Conservation (phyloP, 2,888 invertebrate genomes). For the Zygothrica quintamaculata region DNA sequence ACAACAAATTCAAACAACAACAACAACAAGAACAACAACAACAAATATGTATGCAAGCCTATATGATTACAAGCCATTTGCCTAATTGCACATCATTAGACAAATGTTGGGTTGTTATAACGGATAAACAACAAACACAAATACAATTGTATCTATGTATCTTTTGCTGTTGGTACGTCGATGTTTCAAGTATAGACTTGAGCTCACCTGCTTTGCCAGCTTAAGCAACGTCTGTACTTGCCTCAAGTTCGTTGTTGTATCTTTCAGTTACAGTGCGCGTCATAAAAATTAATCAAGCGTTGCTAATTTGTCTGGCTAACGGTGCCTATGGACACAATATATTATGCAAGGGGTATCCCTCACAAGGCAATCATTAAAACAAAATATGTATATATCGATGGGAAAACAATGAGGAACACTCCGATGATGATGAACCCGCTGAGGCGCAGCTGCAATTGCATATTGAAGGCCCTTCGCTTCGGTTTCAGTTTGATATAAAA, state of each 20-base stretch:
- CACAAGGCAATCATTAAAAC: conserved; percentile 43
- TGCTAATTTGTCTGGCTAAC: conserved; percentile 72
- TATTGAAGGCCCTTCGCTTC: conserved; percentile 24
- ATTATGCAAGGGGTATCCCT: conserved; percentile 1
- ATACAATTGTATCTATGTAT: conserved; percentile 16
- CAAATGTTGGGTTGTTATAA: conserved; percentile 35
- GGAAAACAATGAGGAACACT: conserved; percentile 39
- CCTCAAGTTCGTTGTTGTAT: conserved; percentile 40
- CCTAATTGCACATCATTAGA: conserved; percentile 57
- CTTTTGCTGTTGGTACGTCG: conserved; percentile 6
- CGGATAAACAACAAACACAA: conserved; percentile 16
- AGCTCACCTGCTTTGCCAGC: conserved; percentile 24
- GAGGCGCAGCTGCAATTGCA: conserved; percentile 56
- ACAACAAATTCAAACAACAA: conserved; percentile 12
- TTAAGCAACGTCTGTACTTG: conserved; percentile 2
- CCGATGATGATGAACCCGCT: conserved; percentile 34
- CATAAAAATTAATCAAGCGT: conserved; percentile 75
- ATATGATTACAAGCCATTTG: conserved; percentile 57
- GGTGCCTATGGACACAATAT: conserved; percentile 13
- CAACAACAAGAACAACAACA: conserved; percentile 15
- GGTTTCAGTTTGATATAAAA: conserved; percentile 11
- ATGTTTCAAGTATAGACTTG: conserved; percentile 12
- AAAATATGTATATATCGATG: conserved; percentile 21
- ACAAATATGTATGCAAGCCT: conserved; percentile 3
- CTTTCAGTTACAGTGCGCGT: conserved; percentile 53